Conservation (phyloP, 2,113 vertebrate species). For the Cygnus atratus region DNA sequence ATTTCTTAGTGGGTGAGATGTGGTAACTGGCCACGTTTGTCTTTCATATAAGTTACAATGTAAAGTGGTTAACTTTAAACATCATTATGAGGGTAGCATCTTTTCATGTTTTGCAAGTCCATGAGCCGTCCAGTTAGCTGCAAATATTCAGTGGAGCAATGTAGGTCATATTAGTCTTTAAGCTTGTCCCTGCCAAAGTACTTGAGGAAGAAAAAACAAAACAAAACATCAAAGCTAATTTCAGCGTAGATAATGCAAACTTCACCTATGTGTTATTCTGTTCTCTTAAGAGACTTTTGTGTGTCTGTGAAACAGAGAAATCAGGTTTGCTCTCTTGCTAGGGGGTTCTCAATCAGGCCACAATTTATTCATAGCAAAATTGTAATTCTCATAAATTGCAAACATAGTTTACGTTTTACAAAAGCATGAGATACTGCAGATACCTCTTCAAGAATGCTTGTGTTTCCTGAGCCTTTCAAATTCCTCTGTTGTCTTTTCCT, state of each 20-base stretch:
- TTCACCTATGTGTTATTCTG: not conserved
- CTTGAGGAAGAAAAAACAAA: not conserved
- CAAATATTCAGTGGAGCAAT: not conserved
- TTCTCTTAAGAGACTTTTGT: not conserved
- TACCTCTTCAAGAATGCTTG: not conserved
- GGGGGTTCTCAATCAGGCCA: not conserved
- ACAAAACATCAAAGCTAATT: not conserved
- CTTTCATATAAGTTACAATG: not conserved
- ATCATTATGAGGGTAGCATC: rapidly evolving
- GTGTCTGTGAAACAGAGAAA: not conserved
- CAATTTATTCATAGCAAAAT: not conserved
- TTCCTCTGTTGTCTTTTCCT: not conserved
- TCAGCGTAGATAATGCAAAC: not conserved
- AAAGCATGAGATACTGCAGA: not conserved
- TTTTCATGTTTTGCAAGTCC: not conserved
- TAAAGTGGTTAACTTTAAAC: not conserved
- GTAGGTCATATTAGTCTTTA: not conserved
- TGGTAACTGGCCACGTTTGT: rapidly evolving
- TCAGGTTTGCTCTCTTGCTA: not conserved
- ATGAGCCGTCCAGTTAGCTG: not conserved
- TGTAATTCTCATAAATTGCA: not conserved
- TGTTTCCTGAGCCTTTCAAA: not conserved
- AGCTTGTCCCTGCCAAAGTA: not conserved
- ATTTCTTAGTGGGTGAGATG: not conserved
- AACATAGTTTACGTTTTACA: not conserved